Evolutionary conservation across 2,888 invertebrate species (phyloP), one percentile per base, ranked within the genome.

Genomic region (Cyrtodaria siliqua): DNA sequence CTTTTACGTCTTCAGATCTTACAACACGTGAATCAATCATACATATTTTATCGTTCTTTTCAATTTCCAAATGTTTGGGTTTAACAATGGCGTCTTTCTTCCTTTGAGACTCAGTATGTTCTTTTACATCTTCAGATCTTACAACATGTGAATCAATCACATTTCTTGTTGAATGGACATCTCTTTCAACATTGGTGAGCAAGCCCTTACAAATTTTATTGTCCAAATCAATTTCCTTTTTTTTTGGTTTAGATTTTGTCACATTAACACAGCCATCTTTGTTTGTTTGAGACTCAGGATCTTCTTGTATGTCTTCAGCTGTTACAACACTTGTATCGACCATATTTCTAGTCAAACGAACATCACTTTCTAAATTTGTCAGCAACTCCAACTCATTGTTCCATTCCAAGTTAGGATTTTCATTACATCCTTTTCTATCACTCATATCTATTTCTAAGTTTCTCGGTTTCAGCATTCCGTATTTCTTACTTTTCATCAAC

Each of bases 261-360:
- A 29, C 12, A 14, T 29, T 55, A 33, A 29, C n/a, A 33, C 16
- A 27, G 23, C 18, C 18, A n/a, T 20, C 38, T 26, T n/a, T 50
- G n/a, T n/a, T n/a, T n/a, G n/a, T 12, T 33, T 33, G 4, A 4
- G 12, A 33, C 12, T 8, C 33, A 33, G 33, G 6, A 33, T 33
- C 33, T n/a, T n/a, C n/a, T n/a, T n/a, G n/a, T n/a, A n/a, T n/a
- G n/a, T n/a, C n/a, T 33, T 33, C 33, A 33, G 33, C 4, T 33
- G 4, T 33, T 4, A 33, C 12, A 33, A 33, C 33, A 33, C 12
- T 33, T 33, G 33, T 33, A 33, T 56, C 59, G 4, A 75, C 33
- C 79, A 79, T 79, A 18, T 75, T 71, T 47, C 79, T 75, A 20
- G 79, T 79, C 2, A 79, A 61, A 56, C 79, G 49, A 14, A 70